These are phyloP conservation scores for Helicoverpa zea DNA, from an alignment of 1,140 invertebrate species.

Conservation along the genomic window DNA sequence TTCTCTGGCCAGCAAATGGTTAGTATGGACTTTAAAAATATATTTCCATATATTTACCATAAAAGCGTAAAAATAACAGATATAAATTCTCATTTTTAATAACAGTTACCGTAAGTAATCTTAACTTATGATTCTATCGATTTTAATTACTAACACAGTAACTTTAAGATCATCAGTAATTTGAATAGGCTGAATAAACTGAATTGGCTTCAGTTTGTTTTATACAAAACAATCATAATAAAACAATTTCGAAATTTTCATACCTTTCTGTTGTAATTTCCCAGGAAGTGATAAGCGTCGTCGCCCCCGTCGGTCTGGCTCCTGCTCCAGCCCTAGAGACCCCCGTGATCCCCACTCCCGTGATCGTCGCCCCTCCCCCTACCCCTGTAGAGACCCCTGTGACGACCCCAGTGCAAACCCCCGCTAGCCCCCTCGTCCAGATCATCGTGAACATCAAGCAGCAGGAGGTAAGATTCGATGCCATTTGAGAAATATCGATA, in stretches of 20 bases:
- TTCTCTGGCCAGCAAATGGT: conserved; percentile 58
- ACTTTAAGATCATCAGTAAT: too few species aligned
- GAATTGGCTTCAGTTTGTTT: too few species aligned
- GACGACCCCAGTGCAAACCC: conserved; percentile 1
- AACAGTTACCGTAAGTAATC: too few species aligned
- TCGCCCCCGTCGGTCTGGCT: conserved; percentile 53
- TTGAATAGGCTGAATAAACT: too few species aligned
- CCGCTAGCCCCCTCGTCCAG: conserved; percentile 66
- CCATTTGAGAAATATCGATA: too few species aligned
- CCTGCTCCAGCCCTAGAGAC: conserved; percentile 31
- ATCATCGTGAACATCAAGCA: conserved; percentile 72
- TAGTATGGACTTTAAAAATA: conserved; percentile 26
- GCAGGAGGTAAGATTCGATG: conserved; percentile 26
- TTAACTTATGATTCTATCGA: too few species aligned
- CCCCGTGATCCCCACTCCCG: conserved; percentile 45
- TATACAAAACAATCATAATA: too few species aligned
- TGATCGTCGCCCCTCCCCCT: conserved; percentile 38
- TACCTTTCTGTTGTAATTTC: conserved; percentile 40
- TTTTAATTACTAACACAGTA: too few species aligned
- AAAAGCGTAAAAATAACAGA: too few species aligned
- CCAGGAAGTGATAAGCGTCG: conserved; percentile 57
- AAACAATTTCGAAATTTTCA: too few species aligned
- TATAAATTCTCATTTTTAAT: too few species aligned
- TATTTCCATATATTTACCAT: not conserved
- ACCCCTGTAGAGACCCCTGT: conserved; percentile 50